Evolutionary conservation across 1,140 invertebrate genomes (phyloP).

Genomic region (Medauroidea extradentata): DNA sequence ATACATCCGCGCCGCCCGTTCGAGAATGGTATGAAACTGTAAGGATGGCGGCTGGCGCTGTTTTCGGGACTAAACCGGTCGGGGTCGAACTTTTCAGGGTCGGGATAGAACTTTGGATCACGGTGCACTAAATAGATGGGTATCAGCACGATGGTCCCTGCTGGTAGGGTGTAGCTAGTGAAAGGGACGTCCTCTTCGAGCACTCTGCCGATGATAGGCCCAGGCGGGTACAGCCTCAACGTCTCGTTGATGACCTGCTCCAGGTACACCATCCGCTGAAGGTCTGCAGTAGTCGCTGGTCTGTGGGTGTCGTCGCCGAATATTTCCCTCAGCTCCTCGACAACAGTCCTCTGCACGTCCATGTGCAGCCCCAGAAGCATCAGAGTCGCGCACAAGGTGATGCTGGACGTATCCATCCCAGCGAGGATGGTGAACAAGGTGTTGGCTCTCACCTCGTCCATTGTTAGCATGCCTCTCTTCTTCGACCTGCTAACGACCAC

Average conservation of each 20-base stretch:
- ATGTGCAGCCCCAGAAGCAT: too few species aligned
- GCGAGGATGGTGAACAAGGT: too few species aligned
- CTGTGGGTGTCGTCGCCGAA: slow-evolving; percentile 63
- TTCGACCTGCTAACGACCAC: too few species aligned
- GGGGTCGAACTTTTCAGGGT: slow-evolving; percentile 59
- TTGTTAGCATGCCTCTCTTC: too few species aligned
- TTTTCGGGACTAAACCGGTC: slow-evolving; percentile 55
- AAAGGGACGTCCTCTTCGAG: slow-evolving; percentile 58
- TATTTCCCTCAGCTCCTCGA: slow-evolving; percentile 71
- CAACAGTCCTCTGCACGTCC: slow-evolving; percentile 38
- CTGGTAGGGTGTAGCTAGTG: background rate
- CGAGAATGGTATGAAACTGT: slow-evolving; percentile 70
- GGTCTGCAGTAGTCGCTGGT: slow-evolving; percentile 70
- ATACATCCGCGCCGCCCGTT: slow-evolving; percentile 72
- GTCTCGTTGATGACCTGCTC: slow-evolving; percentile 75
- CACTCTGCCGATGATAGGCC: slow-evolving; percentile 69
- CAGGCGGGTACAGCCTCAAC: slow-evolving; percentile 70
- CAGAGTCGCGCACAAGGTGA: too few species aligned
- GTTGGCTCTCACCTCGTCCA: too few species aligned
- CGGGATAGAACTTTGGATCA: slow-evolving; percentile 57
- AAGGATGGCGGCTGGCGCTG: slow-evolving; percentile 43
- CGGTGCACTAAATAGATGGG: slow-evolving; percentile 60
- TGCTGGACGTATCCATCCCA: too few species aligned
- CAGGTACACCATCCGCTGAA: slow-evolving; percentile 75
- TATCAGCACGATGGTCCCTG: slow-evolving; percentile 42